Evolutionary conservation across 1,140 invertebrate genomes (phyloP).

Genomic region (Atopsyche davidsoni): DNA sequence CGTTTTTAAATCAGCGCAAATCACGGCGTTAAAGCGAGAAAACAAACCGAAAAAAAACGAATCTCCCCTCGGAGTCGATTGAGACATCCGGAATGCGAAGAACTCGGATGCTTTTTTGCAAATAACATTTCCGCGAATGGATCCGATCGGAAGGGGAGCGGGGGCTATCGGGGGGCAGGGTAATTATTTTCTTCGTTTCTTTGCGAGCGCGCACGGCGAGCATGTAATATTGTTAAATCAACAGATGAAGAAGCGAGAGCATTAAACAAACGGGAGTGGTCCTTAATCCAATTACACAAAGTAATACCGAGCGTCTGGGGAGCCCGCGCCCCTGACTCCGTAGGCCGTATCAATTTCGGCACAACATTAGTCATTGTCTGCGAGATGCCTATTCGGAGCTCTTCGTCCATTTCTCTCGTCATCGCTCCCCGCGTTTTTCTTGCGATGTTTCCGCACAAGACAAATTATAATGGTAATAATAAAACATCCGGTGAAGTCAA

Average conservation of each 20-base stretch:
- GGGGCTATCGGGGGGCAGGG: slow-evolving; percentile 9
- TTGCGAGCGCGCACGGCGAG: slow-evolving; percentile 10
- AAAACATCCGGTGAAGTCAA: slow-evolving; percentile 25
- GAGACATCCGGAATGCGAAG: neutral
- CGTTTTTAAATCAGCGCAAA: neutral
- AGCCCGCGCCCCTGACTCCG: slow-evolving; percentile 11
- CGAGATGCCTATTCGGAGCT: slow-evolving; percentile 24
- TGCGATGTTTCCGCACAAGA: slow-evolving; percentile 12
- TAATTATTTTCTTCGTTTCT: slow-evolving; percentile 34
- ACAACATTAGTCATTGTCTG: slow-evolving; percentile 32
- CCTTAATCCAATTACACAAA: slow-evolving; percentile 31
- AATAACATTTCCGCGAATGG: neutral
- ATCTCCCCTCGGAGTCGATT: neutral
- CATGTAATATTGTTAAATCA: slow-evolving; percentile 29
- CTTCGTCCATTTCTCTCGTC: slow-evolving; percentile 22
- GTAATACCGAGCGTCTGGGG: slow-evolving; percentile 29
- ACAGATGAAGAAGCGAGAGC: slow-evolving; percentile 27
- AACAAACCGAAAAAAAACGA: neutral
- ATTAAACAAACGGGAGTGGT: slow-evolving; percentile 31
- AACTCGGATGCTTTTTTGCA: neutral
- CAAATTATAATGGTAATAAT: slow-evolving; percentile 30
- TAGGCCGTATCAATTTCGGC: slow-evolving; percentile 29
- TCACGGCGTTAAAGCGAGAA: too few relatives aligned
- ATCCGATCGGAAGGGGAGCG: neutral
- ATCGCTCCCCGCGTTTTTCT: slow-evolving; percentile 14